Base-by-base conservation (phyloP, 2,888 invertebrate genomes). In the Xylota segnis region DNA sequence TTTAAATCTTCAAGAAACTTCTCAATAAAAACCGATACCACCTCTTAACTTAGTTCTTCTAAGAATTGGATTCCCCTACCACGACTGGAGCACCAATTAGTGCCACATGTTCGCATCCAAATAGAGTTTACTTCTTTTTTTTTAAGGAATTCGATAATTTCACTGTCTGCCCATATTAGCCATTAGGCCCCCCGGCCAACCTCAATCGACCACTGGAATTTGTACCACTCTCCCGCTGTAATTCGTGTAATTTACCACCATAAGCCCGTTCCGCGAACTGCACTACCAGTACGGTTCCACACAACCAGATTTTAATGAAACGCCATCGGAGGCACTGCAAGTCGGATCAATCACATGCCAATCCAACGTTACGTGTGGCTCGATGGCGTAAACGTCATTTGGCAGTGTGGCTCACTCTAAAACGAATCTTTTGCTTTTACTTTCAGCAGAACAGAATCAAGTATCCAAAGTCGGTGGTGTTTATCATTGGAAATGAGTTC, bases 401-500 rank as follows among this genome's bases (percentile, higher is more conserved):
- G 27, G 27, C 5, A 52, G 4, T 29, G 45, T 5, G 18, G 9
- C 40, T 43, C 14, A 37, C 5, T 7, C 18, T 32, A 18, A 7
- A 29, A 27, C n/a, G 27, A 43, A 9, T 4, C 7, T 83, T 66
- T 68, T 45, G 40, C 43, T 32, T 87, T 81, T 50, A 50, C 68
- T 83, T 65, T 58, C 16, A 89, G 72, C 86, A 71, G 50, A 43
- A 63, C 58, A 18, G 68, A 50, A 58, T 95, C 58, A 94, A 94
- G 29, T 98, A 98, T 90, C 98, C 99, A 0, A 96, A 95, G 91
- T 94, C 97, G 16, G 96, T 99, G 14, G 97, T 96, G 90, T 98
- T 98, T 93, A 99, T 99, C 90, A 94, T 99, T 88, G 95, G 96
- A 92, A 99, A 98, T 95, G 99, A 99, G 92, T 98, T 99, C 93